Percentiles rank a stretch among this genome's conserved stretches.
Conservation (phyloP, 2,888 invertebrate genomes). For the Tetragonisca angustula region DNA sequence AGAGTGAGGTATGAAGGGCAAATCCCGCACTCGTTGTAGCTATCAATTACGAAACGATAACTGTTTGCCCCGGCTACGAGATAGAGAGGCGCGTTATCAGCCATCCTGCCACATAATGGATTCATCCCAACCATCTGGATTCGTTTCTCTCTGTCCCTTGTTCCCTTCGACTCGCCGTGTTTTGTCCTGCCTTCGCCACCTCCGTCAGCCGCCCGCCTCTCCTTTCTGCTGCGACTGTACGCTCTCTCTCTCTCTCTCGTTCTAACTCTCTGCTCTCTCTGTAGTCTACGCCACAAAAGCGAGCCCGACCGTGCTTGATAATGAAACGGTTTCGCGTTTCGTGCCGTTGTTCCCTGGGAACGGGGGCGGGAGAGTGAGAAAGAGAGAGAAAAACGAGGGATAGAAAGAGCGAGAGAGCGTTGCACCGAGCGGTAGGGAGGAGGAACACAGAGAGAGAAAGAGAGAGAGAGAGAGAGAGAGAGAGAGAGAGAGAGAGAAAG, state of each 20-base stretch:
- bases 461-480: neutral
- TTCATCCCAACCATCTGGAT: conserved; percentile 65
- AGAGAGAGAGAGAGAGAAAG: conserved; percentile 51
- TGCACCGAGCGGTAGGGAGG: neutral
- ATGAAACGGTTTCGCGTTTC: conserved; percentile 73
- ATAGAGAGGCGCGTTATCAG: conserved; percentile 59
- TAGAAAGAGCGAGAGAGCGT: neutral
- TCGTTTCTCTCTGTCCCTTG: conserved; percentile 49
- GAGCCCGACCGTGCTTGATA: conserved; percentile 65
- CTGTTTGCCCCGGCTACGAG: conserved; percentile 54
- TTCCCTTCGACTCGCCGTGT: conserved; percentile 29
- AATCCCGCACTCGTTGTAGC: conserved; percentile 59
- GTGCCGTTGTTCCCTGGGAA: conserved; percentile 56
- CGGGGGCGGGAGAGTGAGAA: conserved; percentile 10
- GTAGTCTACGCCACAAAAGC: conserved; percentile 58
- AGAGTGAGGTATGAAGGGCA: conserved; percentile 25
- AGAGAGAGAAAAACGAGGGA: neutral
- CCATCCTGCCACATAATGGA: conserved; percentile 66
- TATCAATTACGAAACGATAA: conserved; percentile 72
- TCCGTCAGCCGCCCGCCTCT: conserved; percentile 4
- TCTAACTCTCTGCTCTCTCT: conserved; percentile 20
- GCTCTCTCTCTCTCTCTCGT: conserved; percentile 17
- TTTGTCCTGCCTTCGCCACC: conserved; percentile 36
- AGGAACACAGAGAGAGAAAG: neutral
- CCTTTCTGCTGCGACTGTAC: conserved; percentile 1